Conservation (phyloP, 92 coral and sea anemone species). For the Epizoanthus illoricatus region DNA sequence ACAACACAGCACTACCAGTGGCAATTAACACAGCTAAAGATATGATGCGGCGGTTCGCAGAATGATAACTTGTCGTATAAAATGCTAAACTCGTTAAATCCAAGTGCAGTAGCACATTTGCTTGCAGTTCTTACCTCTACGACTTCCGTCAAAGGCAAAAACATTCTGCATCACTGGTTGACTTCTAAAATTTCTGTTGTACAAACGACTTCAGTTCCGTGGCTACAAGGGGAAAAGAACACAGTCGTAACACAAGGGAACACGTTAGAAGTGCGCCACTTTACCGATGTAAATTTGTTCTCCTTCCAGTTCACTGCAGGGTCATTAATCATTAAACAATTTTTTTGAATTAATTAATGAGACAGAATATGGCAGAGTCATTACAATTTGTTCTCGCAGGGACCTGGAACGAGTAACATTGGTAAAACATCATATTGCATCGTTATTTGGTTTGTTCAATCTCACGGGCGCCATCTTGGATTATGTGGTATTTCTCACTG, state of each 20-base stretch:
- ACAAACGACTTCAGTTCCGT: background rate
- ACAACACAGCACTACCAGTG: background rate
- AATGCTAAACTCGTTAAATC: background rate
- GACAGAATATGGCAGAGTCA: too few species aligned
- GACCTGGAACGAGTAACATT: too few species aligned
- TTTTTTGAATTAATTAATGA: too few species aligned
- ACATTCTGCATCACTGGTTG: background rate
- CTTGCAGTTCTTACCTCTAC: slow-evolving; percentile 1
- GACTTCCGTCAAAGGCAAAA: background rate
- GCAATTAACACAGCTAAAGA: background rate
- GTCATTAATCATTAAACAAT: too few species aligned
- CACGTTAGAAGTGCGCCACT: too few species aligned
- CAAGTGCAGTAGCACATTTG: background rate
- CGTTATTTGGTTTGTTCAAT: too few species aligned
- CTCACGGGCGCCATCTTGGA: too few species aligned
- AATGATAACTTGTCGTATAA: background rate
- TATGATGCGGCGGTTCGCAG: background rate
- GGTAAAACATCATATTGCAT: too few species aligned
- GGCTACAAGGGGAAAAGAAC: background rate
- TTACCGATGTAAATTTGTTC: too few species aligned
- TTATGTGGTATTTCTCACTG: too few species aligned
- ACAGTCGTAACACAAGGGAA: background rate
- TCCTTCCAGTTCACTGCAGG: too few species aligned
- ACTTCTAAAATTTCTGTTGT: background rate
- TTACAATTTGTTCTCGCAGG: too few species aligned